Conservation (phyloP, 1,140 invertebrate species). For the Scaptomyza montana region DNA sequence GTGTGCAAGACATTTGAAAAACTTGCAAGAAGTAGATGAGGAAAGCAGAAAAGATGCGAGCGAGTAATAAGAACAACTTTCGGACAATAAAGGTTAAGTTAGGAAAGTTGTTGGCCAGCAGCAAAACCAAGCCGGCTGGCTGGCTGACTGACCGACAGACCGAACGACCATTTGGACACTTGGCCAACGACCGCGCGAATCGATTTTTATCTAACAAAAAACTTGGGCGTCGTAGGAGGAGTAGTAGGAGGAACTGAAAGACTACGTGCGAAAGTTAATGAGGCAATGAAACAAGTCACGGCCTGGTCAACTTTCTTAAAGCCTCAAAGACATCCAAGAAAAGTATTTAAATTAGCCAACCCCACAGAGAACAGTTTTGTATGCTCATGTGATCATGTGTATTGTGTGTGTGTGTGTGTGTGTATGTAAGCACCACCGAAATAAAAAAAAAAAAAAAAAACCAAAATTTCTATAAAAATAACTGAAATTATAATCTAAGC, state of each 20-base stretch:
- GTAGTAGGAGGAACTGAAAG: not conserved
- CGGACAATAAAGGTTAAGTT: conserved; percentile 82
- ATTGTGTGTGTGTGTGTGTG: conserved; percentile 1
- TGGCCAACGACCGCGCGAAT: conserved; percentile 77
- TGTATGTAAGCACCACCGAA: conserved; percentile 28
- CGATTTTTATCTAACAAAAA: conserved; percentile 73
- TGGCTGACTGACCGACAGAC: not conserved
- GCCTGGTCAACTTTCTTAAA: conserved; percentile 77
- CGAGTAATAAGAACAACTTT: conserved; percentile 80
- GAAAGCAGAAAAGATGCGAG: conserved; percentile 16
- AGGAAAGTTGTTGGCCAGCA: conserved; percentile 66
- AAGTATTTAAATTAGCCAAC: conserved; percentile 75
- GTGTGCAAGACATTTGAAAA: too few species aligned
- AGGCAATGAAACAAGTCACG: conserved; percentile 71
- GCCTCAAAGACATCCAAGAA: conserved; percentile 22
- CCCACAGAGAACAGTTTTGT: conserved; percentile 40
- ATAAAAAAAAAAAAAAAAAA: too few species aligned
- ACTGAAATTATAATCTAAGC: conserved; percentile 81
- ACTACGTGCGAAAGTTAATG: conserved; percentile 79
- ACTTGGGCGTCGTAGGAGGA: not conserved
- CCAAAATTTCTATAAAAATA: conserved; percentile 54
- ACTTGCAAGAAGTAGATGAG: conserved; percentile 48
- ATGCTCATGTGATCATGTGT: conserved; percentile 69
- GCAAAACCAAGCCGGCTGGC: not conserved
- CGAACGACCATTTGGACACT: conserved; percentile 51